These are phyloP conservation scores for Phrynocephalus vlangalii DNA, from an alignment of 2,797 vertebrate species.

Conservation along the genomic window DNA sequence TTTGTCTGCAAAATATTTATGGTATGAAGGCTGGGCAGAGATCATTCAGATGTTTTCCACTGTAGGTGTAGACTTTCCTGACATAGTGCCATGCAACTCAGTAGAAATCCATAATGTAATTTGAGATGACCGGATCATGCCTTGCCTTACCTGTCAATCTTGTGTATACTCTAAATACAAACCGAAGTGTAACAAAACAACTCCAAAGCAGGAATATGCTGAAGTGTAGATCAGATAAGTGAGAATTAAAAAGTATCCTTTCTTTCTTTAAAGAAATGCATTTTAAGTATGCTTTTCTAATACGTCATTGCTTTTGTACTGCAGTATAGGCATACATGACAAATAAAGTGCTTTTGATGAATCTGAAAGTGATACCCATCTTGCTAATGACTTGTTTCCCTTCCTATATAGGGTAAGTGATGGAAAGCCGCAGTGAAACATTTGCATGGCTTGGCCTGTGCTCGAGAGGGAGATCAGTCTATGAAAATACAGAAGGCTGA, in stretches of 20 bases:
- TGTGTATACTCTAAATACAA: not conserved
- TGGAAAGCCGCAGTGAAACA: slow-evolving; percentile 73
- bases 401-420: slow-evolving; percentile 80
- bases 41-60: not conserved
- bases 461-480: slow-evolving; percentile 68
- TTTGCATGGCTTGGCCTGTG: slow-evolving; percentile 66
- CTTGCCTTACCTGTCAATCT: not conserved
- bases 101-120: slow-evolving; percentile 3
- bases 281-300: slow-evolving; percentile 47
- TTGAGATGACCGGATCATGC: not conserved
- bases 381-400: slow-evolving; percentile 74
- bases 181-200: slow-evolving; percentile 1
- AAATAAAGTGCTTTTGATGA: slow-evolving; percentile 50
- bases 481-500: slow-evolving; percentile 55
- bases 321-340: slow-evolving; percentile 34
- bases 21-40: slow-evolving; percentile 9
- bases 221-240: slow-evolving; percentile 24
- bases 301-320: slow-evolving; percentile 36
- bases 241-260: slow-evolving; percentile 31
- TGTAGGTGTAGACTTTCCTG: not conserved
- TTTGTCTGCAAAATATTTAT: slow-evolving; percentile 2
- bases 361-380: slow-evolving; percentile 21
- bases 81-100: not conserved
- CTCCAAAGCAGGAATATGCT: not conserved
- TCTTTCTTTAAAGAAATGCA: slow-evolving; percentile 24